phyloP scores from a whole-genome alignment of 2,888 invertebrate species.

The Micropterix aruncella region DNA sequence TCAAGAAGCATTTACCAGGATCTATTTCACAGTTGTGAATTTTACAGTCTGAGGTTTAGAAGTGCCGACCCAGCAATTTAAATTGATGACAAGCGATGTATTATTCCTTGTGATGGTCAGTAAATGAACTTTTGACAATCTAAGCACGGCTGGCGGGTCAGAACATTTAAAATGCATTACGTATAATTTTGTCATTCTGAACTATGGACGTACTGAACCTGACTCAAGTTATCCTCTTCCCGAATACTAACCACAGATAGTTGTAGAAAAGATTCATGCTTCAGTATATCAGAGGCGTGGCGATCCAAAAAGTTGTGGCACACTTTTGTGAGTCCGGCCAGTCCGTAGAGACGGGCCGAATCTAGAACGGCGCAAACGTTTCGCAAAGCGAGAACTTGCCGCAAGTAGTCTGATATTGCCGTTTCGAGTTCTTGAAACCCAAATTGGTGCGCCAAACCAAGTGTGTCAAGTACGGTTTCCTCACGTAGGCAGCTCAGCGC shows the following conservation, averaged over 20 bases:
- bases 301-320: constrained; percentile 86
- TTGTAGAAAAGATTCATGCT: constrained; percentile 70
- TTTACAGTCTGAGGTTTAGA: too few relatives aligned
- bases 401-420: constrained; percentile 85
- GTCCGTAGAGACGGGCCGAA: constrained; percentile 62
- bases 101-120: too few relatives aligned
- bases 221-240: too few relatives aligned
- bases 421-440: constrained; percentile 85
- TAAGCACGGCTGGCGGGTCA: too few relatives aligned
- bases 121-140: too few relatives aligned
- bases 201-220: too few relatives aligned
- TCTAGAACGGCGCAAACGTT: constrained; percentile 95
- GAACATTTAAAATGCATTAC: too few relatives aligned
- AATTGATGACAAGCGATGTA: too few relatives aligned
- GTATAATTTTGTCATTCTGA: too few relatives aligned
- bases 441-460: constrained; percentile 90
- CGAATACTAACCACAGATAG: constrained; percentile 68
- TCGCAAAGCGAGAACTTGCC: constrained; percentile 70
- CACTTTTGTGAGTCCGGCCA: constrained; percentile 54
- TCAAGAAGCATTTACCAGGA: too few relatives aligned
- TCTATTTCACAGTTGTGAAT: too few relatives aligned
- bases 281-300: constrained; percentile 73
- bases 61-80: too few relatives aligned
- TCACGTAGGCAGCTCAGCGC: constrained; percentile 50
- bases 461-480: constrained; percentile 53